These are phyloP conservation scores for Barnardius zonarius DNA, from an alignment of 2,113 vertebrate species.

Conservation along the genomic window DNA sequence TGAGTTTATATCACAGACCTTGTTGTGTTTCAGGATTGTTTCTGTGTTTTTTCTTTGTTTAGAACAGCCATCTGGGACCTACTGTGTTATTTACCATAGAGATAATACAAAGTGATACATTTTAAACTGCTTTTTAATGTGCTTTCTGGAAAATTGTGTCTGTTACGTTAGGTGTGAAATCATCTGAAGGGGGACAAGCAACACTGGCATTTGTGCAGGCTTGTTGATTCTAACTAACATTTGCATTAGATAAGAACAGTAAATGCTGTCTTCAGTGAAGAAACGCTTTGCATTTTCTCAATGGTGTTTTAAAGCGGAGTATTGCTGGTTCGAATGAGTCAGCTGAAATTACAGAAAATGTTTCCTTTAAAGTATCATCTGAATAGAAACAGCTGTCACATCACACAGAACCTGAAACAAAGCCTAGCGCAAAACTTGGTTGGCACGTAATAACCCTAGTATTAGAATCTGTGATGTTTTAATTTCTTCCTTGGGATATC, in stretches of 20 bases:
- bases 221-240: slow-evolving; percentile 51
- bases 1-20: not conserved
- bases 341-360: slow-evolving; percentile 59
- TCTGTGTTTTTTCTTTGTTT: not conserved
- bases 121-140: slow-evolving; percentile 38
- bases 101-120: slow-evolving; percentile 1
- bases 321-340: slow-evolving; percentile 58
- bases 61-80: slow-evolving; percentile 16
- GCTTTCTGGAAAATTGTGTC: slow-evolving; percentile 7
- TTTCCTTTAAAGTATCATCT: slow-evolving; percentile 51
- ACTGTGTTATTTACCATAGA: slow-evolving; percentile 17
- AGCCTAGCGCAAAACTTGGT: slow-evolving; percentile 36
- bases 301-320: slow-evolving; percentile 48
- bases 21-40: not conserved
- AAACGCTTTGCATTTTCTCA: slow-evolving; percentile 57
- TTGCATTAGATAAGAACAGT: slow-evolving; percentile 50
- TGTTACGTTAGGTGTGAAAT: slow-evolving; percentile 51
- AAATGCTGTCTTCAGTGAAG: slow-evolving; percentile 43
- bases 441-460: slow-evolving; percentile 51
- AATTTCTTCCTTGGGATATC: slow-evolving; percentile 64
- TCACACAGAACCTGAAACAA: slow-evolving; percentile 65
- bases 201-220: slow-evolving; percentile 23
- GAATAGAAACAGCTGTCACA: slow-evolving; percentile 74
- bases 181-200: not conserved
- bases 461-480: slow-evolving; percentile 69